These are phyloP conservation scores for Bruchidius siliquastri DNA, from an alignment of 2,888 invertebrate species.

Conservation along the genomic window DNA sequence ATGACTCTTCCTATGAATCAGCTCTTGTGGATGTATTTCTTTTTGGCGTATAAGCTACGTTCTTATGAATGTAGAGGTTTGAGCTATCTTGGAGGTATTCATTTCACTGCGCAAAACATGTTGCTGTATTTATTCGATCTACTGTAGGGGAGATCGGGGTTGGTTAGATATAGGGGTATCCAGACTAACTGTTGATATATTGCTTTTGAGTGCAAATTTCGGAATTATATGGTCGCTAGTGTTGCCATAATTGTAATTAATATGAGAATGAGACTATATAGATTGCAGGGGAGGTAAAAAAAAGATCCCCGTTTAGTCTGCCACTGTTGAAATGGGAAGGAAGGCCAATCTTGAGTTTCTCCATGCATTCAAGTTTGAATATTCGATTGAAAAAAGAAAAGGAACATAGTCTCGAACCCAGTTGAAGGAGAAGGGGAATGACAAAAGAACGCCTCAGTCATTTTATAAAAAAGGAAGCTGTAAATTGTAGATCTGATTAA, in stretches of 20 bases:
- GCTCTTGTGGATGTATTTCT: not conserved
- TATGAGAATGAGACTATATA: too few relatives aligned
- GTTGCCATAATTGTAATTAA: too few relatives aligned
- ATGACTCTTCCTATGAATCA: not conserved
- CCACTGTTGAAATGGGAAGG: not conserved
- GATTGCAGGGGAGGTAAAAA: too few relatives aligned
- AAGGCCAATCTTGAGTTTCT: not conserved
- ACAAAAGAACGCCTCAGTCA: not conserved
- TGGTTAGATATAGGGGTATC: too few relatives aligned
- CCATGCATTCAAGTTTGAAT: not conserved
- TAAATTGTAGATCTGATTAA: conserved; percentile 19
- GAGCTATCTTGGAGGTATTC: not conserved
- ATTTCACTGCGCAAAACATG: not conserved
- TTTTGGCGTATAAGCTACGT: not conserved
- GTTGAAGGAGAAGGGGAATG: not conserved
- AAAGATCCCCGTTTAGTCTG: too few relatives aligned
- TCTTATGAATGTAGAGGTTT: not conserved
- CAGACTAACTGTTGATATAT: too few relatives aligned
- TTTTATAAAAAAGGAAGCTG: conserved; percentile 9
- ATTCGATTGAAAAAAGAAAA: not conserved
- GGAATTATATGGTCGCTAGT: too few relatives aligned
- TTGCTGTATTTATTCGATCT: too few relatives aligned
- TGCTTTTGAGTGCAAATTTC: too few relatives aligned
- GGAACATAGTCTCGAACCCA: not conserved
- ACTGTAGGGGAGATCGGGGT: too few relatives aligned